Evolutionary conservation across 2,113 vertebrate genomes (phyloP).

Genomic region (Mustela lutreola): DNA sequence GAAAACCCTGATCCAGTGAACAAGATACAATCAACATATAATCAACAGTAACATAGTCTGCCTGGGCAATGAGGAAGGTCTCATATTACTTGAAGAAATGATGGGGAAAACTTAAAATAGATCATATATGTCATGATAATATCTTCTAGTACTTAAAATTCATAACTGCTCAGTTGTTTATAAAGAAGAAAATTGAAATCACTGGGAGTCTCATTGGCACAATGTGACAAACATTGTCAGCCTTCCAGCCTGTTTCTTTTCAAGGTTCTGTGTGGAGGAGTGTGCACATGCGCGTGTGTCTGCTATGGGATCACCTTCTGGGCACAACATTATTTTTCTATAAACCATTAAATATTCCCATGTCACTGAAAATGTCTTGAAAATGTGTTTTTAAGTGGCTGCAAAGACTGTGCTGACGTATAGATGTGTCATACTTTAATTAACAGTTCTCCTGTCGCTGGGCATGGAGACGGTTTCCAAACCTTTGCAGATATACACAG

Average conservation of each 20-base stretch:
- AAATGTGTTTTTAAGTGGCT: slow-evolving; percentile 59
- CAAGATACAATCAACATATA: neutral
- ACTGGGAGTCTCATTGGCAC: neutral
- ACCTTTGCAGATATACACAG: slow-evolving; percentile 35
- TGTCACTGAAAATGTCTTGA: slow-evolving; percentile 46
- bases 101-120: neutral
- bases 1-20: neutral
- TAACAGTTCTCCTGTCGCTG: neutral
- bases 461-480: slow-evolving; percentile 38
- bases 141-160: neutral
- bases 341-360: slow-evolving; percentile 9
- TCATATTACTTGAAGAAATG: neutral
- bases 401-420: slow-evolving; percentile 49
- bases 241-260: neutral
- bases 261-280: neutral
- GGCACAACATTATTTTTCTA: neutral
- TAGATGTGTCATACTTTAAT: slow-evolving; percentile 64
- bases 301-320: neutral
- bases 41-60: neutral
- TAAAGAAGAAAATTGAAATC: slow-evolving; percentile 13
- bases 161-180: slow-evolving; percentile 9
- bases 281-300: neutral
- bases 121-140: neutral
- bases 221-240: neutral
- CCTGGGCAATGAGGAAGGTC: neutral